Base-by-base conservation (phyloP, 2,797 vertebrate genomes). In the Antrozous pallidus region DNA sequence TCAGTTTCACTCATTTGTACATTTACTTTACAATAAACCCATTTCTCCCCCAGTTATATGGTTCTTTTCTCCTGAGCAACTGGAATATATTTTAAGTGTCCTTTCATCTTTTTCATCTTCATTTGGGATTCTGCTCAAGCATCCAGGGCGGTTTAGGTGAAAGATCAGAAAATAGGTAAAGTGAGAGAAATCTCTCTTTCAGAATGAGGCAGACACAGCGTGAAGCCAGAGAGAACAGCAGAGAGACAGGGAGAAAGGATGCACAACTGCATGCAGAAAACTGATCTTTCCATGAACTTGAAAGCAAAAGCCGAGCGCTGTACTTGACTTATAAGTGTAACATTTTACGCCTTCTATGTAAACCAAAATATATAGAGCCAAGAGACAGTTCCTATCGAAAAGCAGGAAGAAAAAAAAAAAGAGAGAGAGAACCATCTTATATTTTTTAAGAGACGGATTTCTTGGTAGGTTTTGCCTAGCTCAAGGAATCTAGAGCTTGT, bases 401-500 rank as follows among this genome's bases (percentile, higher is more conserved):
- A 47, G 7, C 22, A 11, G 31, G 16, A 5, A 18, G 49, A 42
- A 18, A 51, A 63, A n/a, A 31, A 49, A 88, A 86, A 38, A 54
- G 16, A 51, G 18, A 20, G 49, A 18, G 16, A 36, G 36, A 58
- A 49, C 8, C 16, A 78, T 49, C 51, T 93, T 83, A 24, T n/a
- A 24, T 36, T 45, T 79, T 54, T 97, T 96, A 77, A 84, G 87
- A 96, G 71, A 89, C 40, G 4, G 10, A 75, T 90, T 87, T 91
- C 56, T 86, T 58, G 28, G 63, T 67, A 87, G 88, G 71, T 65
- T 90, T 94, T 93, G 97, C 73, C 70, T 3, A 5, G 70, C 94
- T 96, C 93, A 87, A 96, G 33, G 96, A 97, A 95, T 78, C 95
- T 81, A 93, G 84, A 73, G 33, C 51, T 96, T 74, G 51, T 38